phyloP scores from a whole-genome alignment of 2,888 invertebrate genomes.

The Julus scanicus region DNA sequence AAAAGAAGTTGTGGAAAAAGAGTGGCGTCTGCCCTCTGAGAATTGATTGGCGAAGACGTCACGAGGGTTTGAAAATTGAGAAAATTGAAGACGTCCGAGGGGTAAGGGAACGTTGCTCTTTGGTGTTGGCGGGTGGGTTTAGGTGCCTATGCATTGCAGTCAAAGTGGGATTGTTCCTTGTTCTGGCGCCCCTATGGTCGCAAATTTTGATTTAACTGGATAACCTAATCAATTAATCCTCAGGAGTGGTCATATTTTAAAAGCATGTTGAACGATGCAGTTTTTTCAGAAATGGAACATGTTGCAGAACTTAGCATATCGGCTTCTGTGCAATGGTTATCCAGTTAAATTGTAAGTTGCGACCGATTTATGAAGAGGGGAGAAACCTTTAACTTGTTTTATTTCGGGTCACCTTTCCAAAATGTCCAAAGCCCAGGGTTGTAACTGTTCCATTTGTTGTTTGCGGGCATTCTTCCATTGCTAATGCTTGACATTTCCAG shows the following conservation, averaged over 20 bases:
- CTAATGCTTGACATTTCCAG: slow-evolving; percentile 17
- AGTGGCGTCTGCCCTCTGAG: background rate
- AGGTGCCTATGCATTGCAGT: background rate
- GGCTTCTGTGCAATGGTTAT: background rate
- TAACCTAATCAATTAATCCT: background rate
- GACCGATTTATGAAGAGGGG: background rate
- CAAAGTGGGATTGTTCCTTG: background rate
- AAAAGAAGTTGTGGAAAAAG: slow-evolving; percentile 4
- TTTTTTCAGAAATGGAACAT: no score
- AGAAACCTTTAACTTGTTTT: background rate
- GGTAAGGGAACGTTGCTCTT: slow-evolving; percentile 49
- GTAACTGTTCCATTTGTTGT: background rate
- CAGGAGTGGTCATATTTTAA: no score
- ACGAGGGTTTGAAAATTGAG: slow-evolving; percentile 34
- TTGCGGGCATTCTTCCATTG: background rate
- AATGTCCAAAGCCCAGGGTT: background rate
- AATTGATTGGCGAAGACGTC: background rate
- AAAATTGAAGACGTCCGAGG: slow-evolving; percentile 52
- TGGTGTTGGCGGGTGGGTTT: background rate
- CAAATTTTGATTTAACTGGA: background rate
- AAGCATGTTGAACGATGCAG: no score
- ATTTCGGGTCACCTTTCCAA: background rate
- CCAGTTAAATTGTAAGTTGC: background rate
- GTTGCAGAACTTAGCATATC: no score
- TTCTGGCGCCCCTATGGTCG: background rate